A percentile compares a stretch with the other conserved stretches of the same genome.
phyloP scores from a whole-genome alignment of 1,140 invertebrate genomes.

The Homarus americanus region DNA sequence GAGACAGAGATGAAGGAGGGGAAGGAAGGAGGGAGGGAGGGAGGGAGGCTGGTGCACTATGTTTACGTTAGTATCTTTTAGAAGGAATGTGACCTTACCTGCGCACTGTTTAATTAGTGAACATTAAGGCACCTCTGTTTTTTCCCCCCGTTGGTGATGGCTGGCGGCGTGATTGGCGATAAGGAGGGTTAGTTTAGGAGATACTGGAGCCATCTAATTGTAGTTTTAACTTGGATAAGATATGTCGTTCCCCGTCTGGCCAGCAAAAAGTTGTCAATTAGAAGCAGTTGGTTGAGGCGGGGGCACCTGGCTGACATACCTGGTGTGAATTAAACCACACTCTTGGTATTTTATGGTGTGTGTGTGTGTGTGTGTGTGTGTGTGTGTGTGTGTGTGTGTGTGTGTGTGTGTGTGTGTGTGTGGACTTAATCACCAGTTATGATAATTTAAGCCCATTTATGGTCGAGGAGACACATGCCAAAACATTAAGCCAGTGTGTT shows the following conservation, averaged over 20 bases:
- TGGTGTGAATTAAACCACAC: background rate
- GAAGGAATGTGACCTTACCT: slow-evolving; percentile 15
- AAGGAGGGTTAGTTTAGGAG: slow-evolving; percentile 22
- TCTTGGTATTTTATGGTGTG: background rate
- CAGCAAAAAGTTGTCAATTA: background rate
- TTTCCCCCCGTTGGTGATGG: no score
- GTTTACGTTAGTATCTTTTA: background rate
- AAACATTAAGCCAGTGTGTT: no score
- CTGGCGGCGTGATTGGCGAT: slow-evolving; percentile 25
- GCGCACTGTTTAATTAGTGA: slow-evolving; percentile 47
- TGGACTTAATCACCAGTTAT: no score
- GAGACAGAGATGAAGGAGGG: background rate
- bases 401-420: background rate
- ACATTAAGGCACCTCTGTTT: slow-evolving; percentile 23
- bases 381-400: background rate
- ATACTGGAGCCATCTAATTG: slow-evolving; percentile 32
- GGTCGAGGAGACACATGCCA: no score
- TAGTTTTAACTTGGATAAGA: slow-evolving; percentile 36
- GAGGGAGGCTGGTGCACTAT: slow-evolving; percentile 14
- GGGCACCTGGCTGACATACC: background rate
- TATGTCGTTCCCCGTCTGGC: slow-evolving; percentile 22
- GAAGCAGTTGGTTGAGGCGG: background rate
- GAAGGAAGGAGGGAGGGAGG: background rate
- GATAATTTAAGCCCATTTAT: no score
- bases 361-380: background rate